Base-by-base conservation (phyloP, 2,888 invertebrate genomes). In the Onthophagus sagittarius region DNA sequence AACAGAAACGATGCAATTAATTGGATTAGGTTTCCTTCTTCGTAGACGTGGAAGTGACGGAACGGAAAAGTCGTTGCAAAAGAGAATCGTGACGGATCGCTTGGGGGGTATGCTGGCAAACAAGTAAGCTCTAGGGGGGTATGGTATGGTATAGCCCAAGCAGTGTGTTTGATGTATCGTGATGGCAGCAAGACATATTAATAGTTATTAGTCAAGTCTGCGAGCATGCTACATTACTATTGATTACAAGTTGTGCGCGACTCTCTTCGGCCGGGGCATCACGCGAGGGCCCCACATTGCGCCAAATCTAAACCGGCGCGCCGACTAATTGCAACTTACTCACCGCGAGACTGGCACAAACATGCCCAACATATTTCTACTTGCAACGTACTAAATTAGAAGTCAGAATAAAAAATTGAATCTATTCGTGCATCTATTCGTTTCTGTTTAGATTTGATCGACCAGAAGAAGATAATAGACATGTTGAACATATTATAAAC, bases 131-230 rank as follows among this genome's bases (percentile, higher is more conserved):
- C 14, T 9, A 67, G 15, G 72, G 62, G n/a, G 63, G 14, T 14
- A 33, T 15, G 15, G 64, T 0, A 31, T 5, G 63, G 14, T 14
- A 33, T 15, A 39, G 64, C 1, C 63, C 13, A 23, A 31, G 76
- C 82, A 82, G 81, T 80, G 82, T 80, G 82, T 81, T 83, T 83
- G 83, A 82, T 83, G 81, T 83, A 83, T 82, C 83, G 82, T 83
- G 83, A 83, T 83, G 82, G 83, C 82, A 82, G 83, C 80, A 84
- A 84, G 83, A 84, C 84, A 81, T 84, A 84, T 84, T 84, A 84
- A 84, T 84, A 84, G 83, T 84, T 84, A 84, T 84, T 84, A 84
- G 83, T 84, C 82, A 83, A 83, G 83, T 82, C 82, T 82, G 81
- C 80, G 80, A 82, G 83, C 83, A 82, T 82, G 82, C 81, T 82